Conservation (phyloP, 2,888 invertebrate genomes). For the Agapetus fuscipes region DNA sequence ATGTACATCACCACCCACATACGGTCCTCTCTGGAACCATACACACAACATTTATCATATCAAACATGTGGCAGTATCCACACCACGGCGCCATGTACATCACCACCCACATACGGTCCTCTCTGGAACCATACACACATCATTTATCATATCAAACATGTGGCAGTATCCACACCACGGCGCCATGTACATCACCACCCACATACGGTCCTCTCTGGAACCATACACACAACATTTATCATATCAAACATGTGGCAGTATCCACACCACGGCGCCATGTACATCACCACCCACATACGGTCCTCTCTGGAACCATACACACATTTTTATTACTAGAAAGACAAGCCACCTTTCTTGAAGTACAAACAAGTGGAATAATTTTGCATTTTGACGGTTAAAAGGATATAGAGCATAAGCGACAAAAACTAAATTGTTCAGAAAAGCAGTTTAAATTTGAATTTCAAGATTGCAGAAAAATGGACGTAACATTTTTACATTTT, state of each 20-base stretch:
- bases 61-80: conserved; percentile 53
- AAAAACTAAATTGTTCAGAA: too few relatives aligned
- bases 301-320: conserved; percentile 27
- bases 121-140: conserved; percentile 29
- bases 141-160: too few relatives aligned
- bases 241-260: conserved; percentile 57
- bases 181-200: conserved; percentile 60
- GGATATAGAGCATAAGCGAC: too few relatives aligned
- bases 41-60: too few relatives aligned
- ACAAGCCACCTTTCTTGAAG: too few relatives aligned
- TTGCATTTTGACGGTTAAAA: too few relatives aligned
- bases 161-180: conserved; percentile 59
- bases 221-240: too few relatives aligned
- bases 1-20: conserved; percentile 58
- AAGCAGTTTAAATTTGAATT: too few relatives aligned
- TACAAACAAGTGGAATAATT: too few relatives aligned
- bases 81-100: conserved; percentile 67
- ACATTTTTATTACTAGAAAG: too few relatives aligned
- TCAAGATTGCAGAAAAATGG: too few relatives aligned
- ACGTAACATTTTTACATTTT: too few relatives aligned
- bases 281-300: conserved; percentile 52
- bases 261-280: conserved; percentile 60
- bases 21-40: conserved; percentile 27
- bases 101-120: conserved; percentile 43
- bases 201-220: conserved; percentile 29